phyloP scores from a whole-genome alignment of 1,140 invertebrate genomes.

The Brachionus manjavacas region DNA sequence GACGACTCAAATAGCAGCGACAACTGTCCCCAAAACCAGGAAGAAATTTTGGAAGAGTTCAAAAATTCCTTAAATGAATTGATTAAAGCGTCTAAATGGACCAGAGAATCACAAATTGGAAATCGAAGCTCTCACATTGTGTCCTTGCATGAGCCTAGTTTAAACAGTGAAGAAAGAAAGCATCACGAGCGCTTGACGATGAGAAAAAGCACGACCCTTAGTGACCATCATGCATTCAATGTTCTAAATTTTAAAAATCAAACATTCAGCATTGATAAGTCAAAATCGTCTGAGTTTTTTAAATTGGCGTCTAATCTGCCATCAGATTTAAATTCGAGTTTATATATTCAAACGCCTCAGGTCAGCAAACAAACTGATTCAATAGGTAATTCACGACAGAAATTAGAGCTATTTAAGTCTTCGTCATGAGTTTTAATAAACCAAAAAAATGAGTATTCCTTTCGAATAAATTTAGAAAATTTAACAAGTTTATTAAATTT shows the following conservation, averaged over 20 bases:
- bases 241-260: slow-evolving; percentile 31
- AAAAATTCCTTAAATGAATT: slow-evolving; percentile 27
- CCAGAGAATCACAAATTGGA: background rate
- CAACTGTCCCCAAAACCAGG: background rate
- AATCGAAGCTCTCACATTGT: background rate
- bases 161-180: background rate
- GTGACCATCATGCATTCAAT: background rate
- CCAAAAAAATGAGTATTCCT: background rate
- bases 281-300: slow-evolving; percentile 13
- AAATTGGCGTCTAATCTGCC: background rate
- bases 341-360: slow-evolving; percentile 26
- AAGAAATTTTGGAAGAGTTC: slow-evolving; percentile 40
- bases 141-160: background rate
- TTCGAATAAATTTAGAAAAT: background rate
- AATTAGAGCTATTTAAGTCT: background rate
- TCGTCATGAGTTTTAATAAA: background rate
- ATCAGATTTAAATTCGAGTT: slow-evolving; percentile 1
- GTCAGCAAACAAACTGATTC: slow-evolving; percentile 24
- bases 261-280: slow-evolving; percentile 18
- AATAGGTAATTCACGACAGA: background rate
- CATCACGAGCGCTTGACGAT: background rate
- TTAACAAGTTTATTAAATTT: background rate
- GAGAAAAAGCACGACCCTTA: background rate
- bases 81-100: slow-evolving; percentile 40
- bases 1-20: background rate